Evolutionary conservation across 2,797 vertebrate genomes (phyloP).

Genomic region (Typhlichthys eigenmanni): DNA sequence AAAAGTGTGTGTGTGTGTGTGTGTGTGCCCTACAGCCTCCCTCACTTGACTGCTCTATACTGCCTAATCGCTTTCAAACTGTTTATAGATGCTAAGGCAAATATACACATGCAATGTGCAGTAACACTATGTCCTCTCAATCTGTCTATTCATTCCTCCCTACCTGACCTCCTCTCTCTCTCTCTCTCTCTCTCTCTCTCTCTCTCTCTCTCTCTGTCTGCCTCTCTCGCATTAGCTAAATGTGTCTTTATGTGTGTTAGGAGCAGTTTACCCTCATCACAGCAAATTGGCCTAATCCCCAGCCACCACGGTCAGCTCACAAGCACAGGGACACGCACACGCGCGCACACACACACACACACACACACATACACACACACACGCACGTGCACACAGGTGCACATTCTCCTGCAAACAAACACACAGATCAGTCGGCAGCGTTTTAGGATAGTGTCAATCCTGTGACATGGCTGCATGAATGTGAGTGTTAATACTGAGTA

Average conservation of each 20-base stretch:
- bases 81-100: conserved; percentile 59
- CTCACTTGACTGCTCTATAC: conserved; percentile 52
- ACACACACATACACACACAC: background rate
- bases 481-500: conserved; percentile 41
- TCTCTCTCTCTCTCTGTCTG: conserved; percentile 8
- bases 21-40: conserved; percentile 26
- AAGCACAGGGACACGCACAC: conserved; percentile 6
- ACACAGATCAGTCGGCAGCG: background rate
- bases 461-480: conserved; percentile 36
- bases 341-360: background rate
- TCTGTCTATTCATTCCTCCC: conserved; percentile 9
- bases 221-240: conserved; percentile 16
- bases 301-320: conserved; percentile 25
- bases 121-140: conserved; percentile 16
- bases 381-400: background rate
- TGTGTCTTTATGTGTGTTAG: conserved; percentile 30
- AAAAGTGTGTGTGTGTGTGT: conserved; percentile 25
- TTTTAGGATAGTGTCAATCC: background rate
- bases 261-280: conserved; percentile 28
- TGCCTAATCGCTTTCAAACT: conserved; percentile 55
- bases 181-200: conserved; percentile 8
- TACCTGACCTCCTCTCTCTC: conserved; percentile 6
- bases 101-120: conserved; percentile 58
- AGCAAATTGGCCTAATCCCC: conserved; percentile 34
- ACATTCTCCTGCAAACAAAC: background rate